A percentile compares a stretch with the other conserved stretches of the same genome.
Evolutionary conservation across 2,113 vertebrate genomes (phyloP).

Genomic region (Microcebus jonahi): DNA sequence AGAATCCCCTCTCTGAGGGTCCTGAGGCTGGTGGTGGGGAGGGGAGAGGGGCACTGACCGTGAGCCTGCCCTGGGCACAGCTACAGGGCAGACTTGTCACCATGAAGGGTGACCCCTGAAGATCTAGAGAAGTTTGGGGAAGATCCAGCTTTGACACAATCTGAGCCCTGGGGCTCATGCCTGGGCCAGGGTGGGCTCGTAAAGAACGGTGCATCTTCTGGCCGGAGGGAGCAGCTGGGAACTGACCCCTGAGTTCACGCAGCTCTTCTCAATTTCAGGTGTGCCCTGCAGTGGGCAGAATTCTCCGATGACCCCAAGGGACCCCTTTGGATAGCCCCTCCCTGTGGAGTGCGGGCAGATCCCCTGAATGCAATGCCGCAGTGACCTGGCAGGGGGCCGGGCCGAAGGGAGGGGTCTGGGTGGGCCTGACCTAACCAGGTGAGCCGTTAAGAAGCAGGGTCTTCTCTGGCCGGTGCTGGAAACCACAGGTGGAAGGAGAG

Average conservation of each 20-base stretch:
- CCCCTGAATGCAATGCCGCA: rapidly evolving
- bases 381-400: rapidly evolving
- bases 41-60: background rate
- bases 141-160: too few species aligned
- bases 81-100: background rate
- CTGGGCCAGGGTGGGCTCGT: background rate
- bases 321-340: background rate
- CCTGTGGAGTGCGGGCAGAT: background rate
- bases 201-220: rapidly evolving
- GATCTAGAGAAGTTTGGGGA: too few species aligned
- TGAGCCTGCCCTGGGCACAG: background rate
- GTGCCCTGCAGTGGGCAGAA: background rate
- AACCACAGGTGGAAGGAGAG: too few species aligned
- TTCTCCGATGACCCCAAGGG: background rate
- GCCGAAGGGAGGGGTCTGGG: background rate
- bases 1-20: background rate
- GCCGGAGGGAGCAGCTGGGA: rapidly evolving
- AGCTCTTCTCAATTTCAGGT: rapidly evolving
- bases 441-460: background rate
- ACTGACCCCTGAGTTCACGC: rapidly evolving
- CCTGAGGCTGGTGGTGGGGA: background rate
- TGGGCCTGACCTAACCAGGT: background rate
- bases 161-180: rapidly evolving
- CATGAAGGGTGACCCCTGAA: background rate
- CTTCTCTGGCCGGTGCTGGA: background rate